Evolutionary conservation across 2,888 invertebrate genomes (phyloP).

Genomic region (Catocala sponsa): DNA sequence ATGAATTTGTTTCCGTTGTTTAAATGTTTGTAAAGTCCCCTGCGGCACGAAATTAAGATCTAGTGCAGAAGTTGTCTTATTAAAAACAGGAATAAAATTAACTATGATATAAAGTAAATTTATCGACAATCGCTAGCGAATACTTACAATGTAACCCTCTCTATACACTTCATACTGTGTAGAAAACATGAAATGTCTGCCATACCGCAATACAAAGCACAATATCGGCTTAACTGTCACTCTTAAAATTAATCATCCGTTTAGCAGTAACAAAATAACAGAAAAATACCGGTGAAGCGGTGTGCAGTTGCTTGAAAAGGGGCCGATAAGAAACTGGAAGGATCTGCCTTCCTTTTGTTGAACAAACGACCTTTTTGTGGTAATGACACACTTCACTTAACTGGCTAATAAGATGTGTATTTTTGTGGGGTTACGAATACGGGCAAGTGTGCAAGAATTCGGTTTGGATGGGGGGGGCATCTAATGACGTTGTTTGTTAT

Average conservation of each 20-base stretch:
- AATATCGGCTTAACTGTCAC: not conserved
- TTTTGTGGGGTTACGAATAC: not conserved
- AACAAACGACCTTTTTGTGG: slow-evolving; percentile 16
- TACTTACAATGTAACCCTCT: too few species aligned
- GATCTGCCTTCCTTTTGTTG: slow-evolving; percentile 22
- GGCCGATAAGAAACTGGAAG: slow-evolving; percentile 29
- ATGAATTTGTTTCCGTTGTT: too few species aligned
- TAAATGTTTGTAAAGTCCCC: too few species aligned
- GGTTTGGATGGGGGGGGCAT: not conserved
- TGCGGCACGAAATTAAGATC: too few species aligned
- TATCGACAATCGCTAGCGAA: too few species aligned
- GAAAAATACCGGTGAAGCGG: slow-evolving; percentile 22
- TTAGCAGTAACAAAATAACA: slow-evolving; percentile 13
- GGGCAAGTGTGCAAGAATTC: not conserved
- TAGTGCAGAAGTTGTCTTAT: too few species aligned
- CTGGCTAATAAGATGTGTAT: slow-evolving; percentile 11
- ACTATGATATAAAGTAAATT: too few species aligned
- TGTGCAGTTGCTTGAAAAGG: slow-evolving; percentile 28
- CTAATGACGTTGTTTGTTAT: too few species aligned
- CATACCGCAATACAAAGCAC: not conserved
- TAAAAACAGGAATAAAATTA: too few species aligned
- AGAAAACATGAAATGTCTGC: not conserved
- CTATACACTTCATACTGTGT: too few species aligned
- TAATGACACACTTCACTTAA: slow-evolving; percentile 30
- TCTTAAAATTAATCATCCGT: slow-evolving; percentile 19